Conservation (phyloP, 1,140 invertebrate species). For the Proctacanthus coquilletti region DNA sequence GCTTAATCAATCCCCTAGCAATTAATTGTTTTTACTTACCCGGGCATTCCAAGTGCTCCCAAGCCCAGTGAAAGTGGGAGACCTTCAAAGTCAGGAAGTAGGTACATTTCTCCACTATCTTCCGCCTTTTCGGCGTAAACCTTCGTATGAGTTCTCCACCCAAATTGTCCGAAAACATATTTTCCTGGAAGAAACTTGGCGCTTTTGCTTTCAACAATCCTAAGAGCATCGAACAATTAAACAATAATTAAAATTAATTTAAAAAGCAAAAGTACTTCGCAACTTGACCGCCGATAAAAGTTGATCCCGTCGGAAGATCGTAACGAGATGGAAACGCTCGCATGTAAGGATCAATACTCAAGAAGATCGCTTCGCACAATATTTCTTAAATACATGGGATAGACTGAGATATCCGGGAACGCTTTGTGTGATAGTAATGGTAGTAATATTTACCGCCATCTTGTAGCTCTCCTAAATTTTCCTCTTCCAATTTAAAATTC, state of each 20-base stretch:
- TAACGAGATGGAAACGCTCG: constrained; percentile 35
- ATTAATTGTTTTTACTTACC: too few relatives aligned
- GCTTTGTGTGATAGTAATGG: constrained; percentile 9
- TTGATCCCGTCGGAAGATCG: constrained; percentile 34
- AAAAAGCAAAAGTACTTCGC: too few relatives aligned
- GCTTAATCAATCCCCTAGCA: too few relatives aligned
- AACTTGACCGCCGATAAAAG: constrained; percentile 46
- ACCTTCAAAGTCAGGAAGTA: constrained; percentile 21
- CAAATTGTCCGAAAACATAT: constrained; percentile 36
- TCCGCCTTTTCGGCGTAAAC: constrained; percentile 8
- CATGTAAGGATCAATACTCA: constrained; percentile 59
- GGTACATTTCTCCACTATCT: constrained; percentile 7
- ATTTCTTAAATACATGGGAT: constrained; percentile 36
- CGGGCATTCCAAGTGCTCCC: constrained; percentile 27
- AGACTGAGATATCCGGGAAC: neutral
- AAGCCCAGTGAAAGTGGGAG: constrained; percentile 19
- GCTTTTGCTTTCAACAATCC: constrained; percentile 39
- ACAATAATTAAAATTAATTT: too few relatives aligned
- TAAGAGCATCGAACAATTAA: too few relatives aligned
- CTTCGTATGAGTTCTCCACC: constrained; percentile 41
- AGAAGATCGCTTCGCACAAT: constrained; percentile 45
- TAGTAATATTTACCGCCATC: constrained; percentile 39
- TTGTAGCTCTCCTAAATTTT: constrained; percentile 42
- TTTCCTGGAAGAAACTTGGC: constrained; percentile 35
- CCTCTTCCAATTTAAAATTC: constrained; percentile 46